Base-by-base conservation (phyloP, 2,888 invertebrate genomes). In the Onthophagus sagittarius region DNA sequence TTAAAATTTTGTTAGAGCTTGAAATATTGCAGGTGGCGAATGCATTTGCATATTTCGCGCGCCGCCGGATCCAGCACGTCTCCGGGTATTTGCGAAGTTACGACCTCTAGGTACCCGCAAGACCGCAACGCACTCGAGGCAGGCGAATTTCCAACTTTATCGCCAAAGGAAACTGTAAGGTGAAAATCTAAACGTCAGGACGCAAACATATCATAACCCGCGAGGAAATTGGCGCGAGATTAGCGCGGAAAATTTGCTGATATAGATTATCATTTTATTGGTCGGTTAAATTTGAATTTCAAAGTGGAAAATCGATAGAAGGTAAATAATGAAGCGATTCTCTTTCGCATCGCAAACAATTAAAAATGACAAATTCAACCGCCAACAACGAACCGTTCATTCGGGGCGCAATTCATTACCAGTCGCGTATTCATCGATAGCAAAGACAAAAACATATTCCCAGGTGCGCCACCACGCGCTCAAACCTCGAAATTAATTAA, bases 101-200 rank as follows among this genome's bases (percentile, higher is more conserved):
- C 67, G 67, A 67, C 32, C 31, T 67, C 31, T 67, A 32, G 31
- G 32, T 67, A 31, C 31, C 31, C 67, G 31, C n/a, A 32, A 23
- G 67, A 67, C 67, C 67, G 67, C 67, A 31, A n/a, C 67, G 9
- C 31, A 67, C 23, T 67, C 67, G 9, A n/a, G 5, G 13, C 67
- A 32, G 31, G 67, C 67, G 32, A 23, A 23, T 67, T 67, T 23
- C 67, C 15, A 67, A 67, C 67, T 67, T 67, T 67, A 67, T n/a
- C 5, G 67, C 23, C 15, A 23, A 23, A 63, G 15, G 7, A 32
- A 67, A 32, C 67, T 23, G 6, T n/a, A 67, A 32, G 67, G 23
- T 67, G 13, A 67, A 23, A 23, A 23, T 67, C 32, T n/a, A 32
- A 53, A 67, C 64, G 64, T 13, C 14, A 2, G 2, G 5, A 15